Percentiles rank a stretch among this genome's conserved stretches.
Evolutionary conservation across 2,797 vertebrate species (phyloP).

Genomic region (Pygocentrus nattereri): DNA sequence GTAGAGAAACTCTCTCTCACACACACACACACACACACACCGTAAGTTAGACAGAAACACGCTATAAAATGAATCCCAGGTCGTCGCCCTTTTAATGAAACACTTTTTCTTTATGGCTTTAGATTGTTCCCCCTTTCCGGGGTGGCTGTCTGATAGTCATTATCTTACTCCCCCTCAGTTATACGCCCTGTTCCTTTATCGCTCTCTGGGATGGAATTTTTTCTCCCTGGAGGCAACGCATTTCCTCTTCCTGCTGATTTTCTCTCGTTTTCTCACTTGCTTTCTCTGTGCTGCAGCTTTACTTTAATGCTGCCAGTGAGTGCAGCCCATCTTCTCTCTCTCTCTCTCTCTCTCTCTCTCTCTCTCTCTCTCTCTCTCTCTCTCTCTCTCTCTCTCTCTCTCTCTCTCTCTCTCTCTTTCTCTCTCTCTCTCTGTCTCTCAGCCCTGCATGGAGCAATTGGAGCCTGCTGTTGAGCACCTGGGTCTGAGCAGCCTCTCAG

Average conservation of each 20-base stretch:
- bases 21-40: background rate
- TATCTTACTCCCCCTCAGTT: conserved; percentile 11
- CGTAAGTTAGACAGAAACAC: conserved; percentile 17
- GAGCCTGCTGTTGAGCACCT: conserved; percentile 40
- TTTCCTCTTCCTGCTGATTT: conserved; percentile 41
- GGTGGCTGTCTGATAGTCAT: conserved; percentile 34
- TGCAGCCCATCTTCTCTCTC: background rate
- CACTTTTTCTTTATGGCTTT: conserved; percentile 24
- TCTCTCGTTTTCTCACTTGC: conserved; percentile 17
- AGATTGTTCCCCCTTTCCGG: conserved; percentile 21
- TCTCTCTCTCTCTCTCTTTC: background rate
- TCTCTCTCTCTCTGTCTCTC: conserved; percentile 4
- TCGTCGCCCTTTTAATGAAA: conserved; percentile 35
- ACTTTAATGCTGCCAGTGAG: conserved; percentile 8
- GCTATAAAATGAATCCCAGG: conserved; percentile 19
- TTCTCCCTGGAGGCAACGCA: conserved; percentile 15
- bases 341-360: too few relatives aligned
- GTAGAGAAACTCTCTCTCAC: background rate
- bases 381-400: background rate
- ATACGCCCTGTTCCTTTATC: conserved; percentile 6
- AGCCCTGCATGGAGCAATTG: conserved; percentile 23
- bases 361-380: background rate
- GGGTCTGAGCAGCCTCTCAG: conserved; percentile 1
- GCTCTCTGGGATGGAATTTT: conserved; percentile 1
- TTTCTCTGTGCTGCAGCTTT: conserved; percentile 23